Evolutionary conservation across 2,113 vertebrate genomes (phyloP), one percentile per base, ranked within the genome.

Genomic region (Vombatus ursinus): DNA sequence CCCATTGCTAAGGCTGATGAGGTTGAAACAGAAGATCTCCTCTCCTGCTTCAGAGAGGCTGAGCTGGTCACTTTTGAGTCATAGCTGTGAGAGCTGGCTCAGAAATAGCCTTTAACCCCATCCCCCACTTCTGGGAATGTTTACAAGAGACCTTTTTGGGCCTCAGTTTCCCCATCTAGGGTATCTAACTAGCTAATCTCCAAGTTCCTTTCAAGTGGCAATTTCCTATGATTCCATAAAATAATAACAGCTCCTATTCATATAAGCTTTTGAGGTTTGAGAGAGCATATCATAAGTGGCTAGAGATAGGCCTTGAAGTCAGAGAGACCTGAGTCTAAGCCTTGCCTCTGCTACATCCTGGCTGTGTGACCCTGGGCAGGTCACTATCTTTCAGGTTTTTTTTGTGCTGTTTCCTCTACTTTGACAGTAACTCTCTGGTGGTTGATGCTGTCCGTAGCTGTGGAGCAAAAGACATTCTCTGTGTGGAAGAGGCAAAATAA

Each of bases 1-100:
- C 96, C 93, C 96, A 94, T 97, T 97, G 96, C 95, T 98, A 97
- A 96, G 96, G 96, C 95, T 97, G 92, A 97, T 97, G 96, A 95
- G 94, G 96, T 0, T 97, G 92, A 98, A 97, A 97, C 92, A 96
- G 96, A 96, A 98, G 96, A 98, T 84, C 92, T 97, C 94, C 89
- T 96, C 92, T 97, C 95, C 97, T 97, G 93, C 97, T 84, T 93
- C 77, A 91, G 98, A 95, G 96, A 77, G 31, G 97, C 44, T 84
- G 31, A 89, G 53, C 93, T 50, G 95, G 97, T 96, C 94, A 95
- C 95, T 95, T 93, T 91, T 96, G 95, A 97, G 94, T 97, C 96
- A 96, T 96, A 96, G 95, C 97, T 93, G 77, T 52, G 31, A 49
- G 23, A 95, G 89, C 95, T 91, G 93, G 93, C 90, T 94, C 89